Evolutionary conservation across 1,140 invertebrate genomes (phyloP), one percentile per base, ranked within the genome.

Genomic region (Drosophila nebulosa): DNA sequence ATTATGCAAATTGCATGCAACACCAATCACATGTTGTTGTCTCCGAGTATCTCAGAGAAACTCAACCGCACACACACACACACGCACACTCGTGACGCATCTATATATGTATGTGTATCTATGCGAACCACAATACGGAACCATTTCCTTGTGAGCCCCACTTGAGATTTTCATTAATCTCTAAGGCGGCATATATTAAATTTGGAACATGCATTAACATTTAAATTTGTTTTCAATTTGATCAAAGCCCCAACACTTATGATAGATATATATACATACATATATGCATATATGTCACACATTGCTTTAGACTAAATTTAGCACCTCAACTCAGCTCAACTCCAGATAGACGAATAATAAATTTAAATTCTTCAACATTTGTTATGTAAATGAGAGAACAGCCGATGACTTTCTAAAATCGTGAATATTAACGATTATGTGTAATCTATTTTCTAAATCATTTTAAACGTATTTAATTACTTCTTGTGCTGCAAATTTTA

Each of bases 171-270:
- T 65, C 66, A 85, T 80, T 85, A 86, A 85, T 85, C 73, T 86
- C 55, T 35, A 36, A 62, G 67, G 80, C 80, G 76, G 61, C 64
- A 85, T 86, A 85, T 70, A 85, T 85, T 80, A 85, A 78, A 77
- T 70, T 70, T 69, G 61, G 55, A 71, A 63, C 67, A 65, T 63
- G 32, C 69, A 85, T 85, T 86, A 85, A 81, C 80, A 85, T 85
- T 85, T 85, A 85, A 85, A 85, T 85, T 85, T 85, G 80, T 81
- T 85, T 85, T 85, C 80, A 85, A 85, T 85, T 85, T 81, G 73
- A 70, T 85, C 74, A 78, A 61, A 16, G 6, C 39, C 24, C 55
- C 64, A 72, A 64, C 60, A 68, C 67, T 63, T 68, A 68, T 75
- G 50, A 57, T 74, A 62, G 51, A 52, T 59, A 65, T 65, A 64